These are phyloP conservation scores for Geotrypetes seraphini DNA, from an alignment of 2,797 vertebrate genomes.

Conservation along the genomic window DNA sequence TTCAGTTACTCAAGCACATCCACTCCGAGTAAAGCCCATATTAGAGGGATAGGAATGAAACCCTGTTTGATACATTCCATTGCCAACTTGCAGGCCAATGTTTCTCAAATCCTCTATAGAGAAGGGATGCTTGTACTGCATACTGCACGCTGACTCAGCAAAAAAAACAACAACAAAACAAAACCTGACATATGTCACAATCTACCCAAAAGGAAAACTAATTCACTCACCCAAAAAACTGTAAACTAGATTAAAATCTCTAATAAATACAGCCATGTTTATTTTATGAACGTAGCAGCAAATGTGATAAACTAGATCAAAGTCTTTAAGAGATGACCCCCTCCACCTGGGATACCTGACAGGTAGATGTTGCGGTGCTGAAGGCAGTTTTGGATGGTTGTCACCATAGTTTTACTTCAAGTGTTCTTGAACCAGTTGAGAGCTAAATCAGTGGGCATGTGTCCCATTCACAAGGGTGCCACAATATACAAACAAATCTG, in stretches of 20 bases:
- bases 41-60: too few species aligned
- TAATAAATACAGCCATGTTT: slow-evolving; percentile 55
- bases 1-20: too few species aligned
- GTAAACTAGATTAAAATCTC: slow-evolving; percentile 44
- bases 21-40: too few species aligned
- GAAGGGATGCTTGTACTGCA: slow-evolving; percentile 34
- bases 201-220: slow-evolving; percentile 35
- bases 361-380: too few species aligned
- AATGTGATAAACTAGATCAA: slow-evolving; percentile 43
- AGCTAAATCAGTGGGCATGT: slow-evolving; percentile 33
- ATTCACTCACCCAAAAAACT: slow-evolving; percentile 26
- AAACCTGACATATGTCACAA: slow-evolving; percentile 23
- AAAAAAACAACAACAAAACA: slow-evolving; percentile 15
- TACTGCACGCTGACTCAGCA: slow-evolving; percentile 29
- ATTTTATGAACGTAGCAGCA: slow-evolving; percentile 59
- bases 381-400: slow-evolving; percentile 47
- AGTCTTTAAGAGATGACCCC: slow-evolving; percentile 34
- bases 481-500: slow-evolving; percentile 36
- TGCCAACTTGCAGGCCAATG: too few species aligned
- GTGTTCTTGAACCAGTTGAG: slow-evolving; percentile 48
- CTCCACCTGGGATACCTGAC: slow-evolving; percentile 41
- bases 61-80: too few species aligned
- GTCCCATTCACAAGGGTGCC: slow-evolving; percentile 39
- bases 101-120: too few species aligned
- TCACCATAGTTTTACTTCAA: slow-evolving; percentile 40